phyloP scores from a whole-genome alignment of 30 jellyfish, hydroid and myxozoan species.

The Aurelia aurita region DNA sequence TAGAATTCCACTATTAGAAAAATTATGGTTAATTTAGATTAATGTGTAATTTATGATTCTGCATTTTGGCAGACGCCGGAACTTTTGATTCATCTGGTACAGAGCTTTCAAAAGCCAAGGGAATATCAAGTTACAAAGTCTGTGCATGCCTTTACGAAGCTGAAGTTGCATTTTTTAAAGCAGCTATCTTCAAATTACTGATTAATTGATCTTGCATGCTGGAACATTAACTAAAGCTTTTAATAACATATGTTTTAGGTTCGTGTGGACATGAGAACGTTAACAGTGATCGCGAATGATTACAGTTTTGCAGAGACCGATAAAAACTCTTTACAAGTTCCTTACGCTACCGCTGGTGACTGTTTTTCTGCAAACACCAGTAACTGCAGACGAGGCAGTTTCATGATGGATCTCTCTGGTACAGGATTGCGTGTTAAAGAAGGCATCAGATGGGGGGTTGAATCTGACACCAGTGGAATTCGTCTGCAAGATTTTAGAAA shows the following conservation, averaged over 20 bases:
- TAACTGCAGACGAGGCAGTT: slow-evolving; percentile 82
- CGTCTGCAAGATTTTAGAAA: slow-evolving; percentile 62
- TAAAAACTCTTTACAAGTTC: slow-evolving; percentile 47
- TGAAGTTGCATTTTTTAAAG: not conserved
- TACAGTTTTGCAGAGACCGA: slow-evolving; percentile 76
- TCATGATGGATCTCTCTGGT: slow-evolving; percentile 84
- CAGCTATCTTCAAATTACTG: not conserved
- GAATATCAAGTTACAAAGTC: no score
- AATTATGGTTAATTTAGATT: no score
- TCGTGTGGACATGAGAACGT: slow-evolving; percentile 62
- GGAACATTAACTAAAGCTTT: not conserved
- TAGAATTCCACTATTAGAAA: no score
- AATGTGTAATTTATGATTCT: no score
- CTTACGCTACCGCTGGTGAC: slow-evolving; percentile 96
- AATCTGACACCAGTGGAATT: slow-evolving; percentile 38
- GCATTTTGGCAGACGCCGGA: no score
- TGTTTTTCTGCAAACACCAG: slow-evolving; percentile 87
- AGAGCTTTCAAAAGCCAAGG: no score
- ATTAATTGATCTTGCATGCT: no score
- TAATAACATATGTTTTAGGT: slow-evolving; percentile 25
- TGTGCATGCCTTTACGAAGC: not conserved
- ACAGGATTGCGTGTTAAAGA: slow-evolving; percentile 77
- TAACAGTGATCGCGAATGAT: slow-evolving; percentile 72
- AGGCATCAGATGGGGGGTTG: slow-evolving; percentile 62
- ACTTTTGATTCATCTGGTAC: no score